phyloP scores from a whole-genome alignment of 2,797 vertebrate species.

The Xiphophorus birchmanni region DNA sequence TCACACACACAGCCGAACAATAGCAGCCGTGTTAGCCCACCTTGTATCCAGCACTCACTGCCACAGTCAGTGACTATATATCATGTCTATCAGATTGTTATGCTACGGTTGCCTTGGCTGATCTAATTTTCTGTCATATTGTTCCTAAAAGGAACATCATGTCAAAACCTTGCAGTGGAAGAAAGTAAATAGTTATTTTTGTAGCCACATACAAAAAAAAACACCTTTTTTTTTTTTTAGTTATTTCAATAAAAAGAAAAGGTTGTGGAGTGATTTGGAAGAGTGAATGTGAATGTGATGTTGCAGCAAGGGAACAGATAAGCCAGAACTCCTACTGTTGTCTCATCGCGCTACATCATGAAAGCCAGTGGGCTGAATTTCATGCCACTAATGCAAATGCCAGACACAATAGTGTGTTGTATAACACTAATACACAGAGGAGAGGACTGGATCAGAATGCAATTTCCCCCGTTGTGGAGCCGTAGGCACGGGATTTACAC shows the following conservation, averaged over 20 bases:
- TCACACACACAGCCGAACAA: conserved; percentile 65
- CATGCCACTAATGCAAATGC: conserved; percentile 75
- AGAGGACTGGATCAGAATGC: conserved; percentile 69
- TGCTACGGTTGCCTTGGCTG: conserved; percentile 13
- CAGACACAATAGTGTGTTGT: conserved; percentile 75
- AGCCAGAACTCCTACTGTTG: conserved; percentile 58
- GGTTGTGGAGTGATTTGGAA: conserved; percentile 46
- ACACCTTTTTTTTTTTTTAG: conserved; percentile 32
- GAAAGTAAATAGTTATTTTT: conserved; percentile 36
- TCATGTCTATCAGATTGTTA: conserved; percentile 52
- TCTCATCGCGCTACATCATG: conserved; percentile 48
- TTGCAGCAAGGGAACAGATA: conserved; percentile 62
- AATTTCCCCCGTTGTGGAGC: conserved; percentile 66
- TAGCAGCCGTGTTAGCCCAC: conserved; percentile 45
- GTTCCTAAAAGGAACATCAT: conserved; percentile 44
- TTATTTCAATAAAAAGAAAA: conserved; percentile 48
- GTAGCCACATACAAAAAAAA: conserved; percentile 15
- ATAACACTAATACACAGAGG: conserved; percentile 71
- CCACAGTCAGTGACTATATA: conserved; percentile 47
- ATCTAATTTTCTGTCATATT: conserved; percentile 35
- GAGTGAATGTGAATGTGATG: conserved; percentile 40
- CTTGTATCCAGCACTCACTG: conserved; percentile 43
- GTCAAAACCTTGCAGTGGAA: conserved; percentile 42
- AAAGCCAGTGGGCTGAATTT: conserved; percentile 71
- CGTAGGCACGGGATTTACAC: conserved; percentile 55